These are phyloP conservation scores for Luperina testacea DNA, from an alignment of 2,888 invertebrate genomes.

Conservation along the genomic window DNA sequence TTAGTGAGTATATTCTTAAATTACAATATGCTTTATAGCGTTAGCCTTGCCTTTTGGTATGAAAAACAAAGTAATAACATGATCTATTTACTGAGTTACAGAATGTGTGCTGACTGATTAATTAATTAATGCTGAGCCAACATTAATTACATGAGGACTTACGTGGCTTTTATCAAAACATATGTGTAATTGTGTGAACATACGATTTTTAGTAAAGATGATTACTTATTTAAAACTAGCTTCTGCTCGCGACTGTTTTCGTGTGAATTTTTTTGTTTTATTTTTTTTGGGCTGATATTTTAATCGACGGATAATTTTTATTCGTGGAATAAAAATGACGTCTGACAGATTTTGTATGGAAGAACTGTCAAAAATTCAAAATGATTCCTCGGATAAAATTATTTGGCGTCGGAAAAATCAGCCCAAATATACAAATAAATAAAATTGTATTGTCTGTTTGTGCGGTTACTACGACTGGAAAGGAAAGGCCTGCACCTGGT, in stretches of 20 bases:
- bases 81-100: neutral
- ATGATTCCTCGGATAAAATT: too few species aligned
- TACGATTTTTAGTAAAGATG: neutral
- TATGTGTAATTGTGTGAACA: neutral
- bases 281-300: too few species aligned
- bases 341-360: too few species aligned
- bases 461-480: too few species aligned
- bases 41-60: neutral
- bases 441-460: too few species aligned
- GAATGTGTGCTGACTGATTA: neutral
- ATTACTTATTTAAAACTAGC: neutral
- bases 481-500: too few species aligned
- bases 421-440: too few species aligned
- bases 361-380: too few species aligned
- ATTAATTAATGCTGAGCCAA: neutral
- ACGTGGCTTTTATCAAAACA: neutral
- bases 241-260: neutral
- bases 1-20: neutral
- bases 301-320: too few species aligned
- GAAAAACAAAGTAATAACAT: neutral
- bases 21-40: neutral
- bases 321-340: too few species aligned
- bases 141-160: neutral
- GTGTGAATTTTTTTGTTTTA: neutral
- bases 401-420: too few species aligned